Percentiles rank a stretch among this genome's conserved stretches.
Evolutionary conservation across 1,140 invertebrate species (phyloP).

Genomic region (Trichonephila clavata): DNA sequence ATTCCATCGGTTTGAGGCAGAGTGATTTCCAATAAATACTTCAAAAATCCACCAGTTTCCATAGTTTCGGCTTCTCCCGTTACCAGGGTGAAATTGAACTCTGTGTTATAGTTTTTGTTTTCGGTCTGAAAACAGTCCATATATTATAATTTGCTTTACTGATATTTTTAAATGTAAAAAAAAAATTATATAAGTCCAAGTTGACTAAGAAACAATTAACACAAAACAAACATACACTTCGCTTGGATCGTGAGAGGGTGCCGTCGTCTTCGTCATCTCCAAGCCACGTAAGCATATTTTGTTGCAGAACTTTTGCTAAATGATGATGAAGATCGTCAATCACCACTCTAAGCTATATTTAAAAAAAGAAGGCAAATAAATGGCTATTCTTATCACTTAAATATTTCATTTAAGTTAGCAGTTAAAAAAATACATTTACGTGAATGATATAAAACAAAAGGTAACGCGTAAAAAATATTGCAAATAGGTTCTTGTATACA

Average conservation of each 20-base stretch:
- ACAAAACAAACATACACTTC: constrained; percentile 30
- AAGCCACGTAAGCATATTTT: constrained; percentile 59
- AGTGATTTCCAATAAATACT: constrained; percentile 73
- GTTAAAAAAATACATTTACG: no score
- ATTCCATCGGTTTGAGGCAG: constrained; percentile 77
- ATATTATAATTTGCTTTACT: no score
- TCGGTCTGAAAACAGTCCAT: constrained; percentile 5
- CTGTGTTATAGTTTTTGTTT: constrained; percentile 54
- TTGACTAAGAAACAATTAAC: background rate
- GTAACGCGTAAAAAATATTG: no score
- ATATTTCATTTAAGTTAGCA: no score
- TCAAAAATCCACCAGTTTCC: constrained; percentile 65
- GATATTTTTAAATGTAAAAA: background rate
- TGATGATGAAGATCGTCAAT: constrained; percentile 71
- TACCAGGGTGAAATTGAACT: constrained; percentile 72
- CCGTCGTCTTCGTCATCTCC: constrained; percentile 40
- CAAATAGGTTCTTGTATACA: no score
- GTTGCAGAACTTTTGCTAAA: constrained; percentile 55
- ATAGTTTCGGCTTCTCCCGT: constrained; percentile 73
- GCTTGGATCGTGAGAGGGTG: constrained; percentile 11
- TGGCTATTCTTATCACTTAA: no score
- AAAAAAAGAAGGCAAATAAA: background rate
- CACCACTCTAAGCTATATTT: constrained; percentile 43
- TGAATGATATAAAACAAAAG: no score
- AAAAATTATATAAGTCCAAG: background rate